Conservation (phyloP, 1,140 invertebrate genomes). For the Drosophila mojavensis region DNA sequence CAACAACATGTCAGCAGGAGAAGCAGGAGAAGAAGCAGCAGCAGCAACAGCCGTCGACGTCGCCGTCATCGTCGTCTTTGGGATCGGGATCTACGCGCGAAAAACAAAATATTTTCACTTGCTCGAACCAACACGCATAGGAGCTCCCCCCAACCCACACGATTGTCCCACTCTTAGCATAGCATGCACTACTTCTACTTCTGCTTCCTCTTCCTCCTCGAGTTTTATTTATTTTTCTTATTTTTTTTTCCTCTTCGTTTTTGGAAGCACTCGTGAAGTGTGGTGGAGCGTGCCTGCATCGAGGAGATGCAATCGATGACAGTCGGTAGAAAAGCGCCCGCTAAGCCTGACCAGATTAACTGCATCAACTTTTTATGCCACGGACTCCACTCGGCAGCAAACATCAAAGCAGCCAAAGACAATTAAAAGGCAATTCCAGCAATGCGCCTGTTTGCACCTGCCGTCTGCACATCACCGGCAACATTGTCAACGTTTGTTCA, state of each 20-base stretch:
- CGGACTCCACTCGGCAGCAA: slow-evolving; percentile 11
- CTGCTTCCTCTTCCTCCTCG: background rate
- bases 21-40: background rate
- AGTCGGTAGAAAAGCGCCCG: slow-evolving; percentile 23
- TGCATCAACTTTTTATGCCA: slow-evolving; percentile 33
- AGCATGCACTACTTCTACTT: slow-evolving; percentile 2
- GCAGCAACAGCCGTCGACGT: background rate
- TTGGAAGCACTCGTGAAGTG: background rate
- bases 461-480: slow-evolving; percentile 61
- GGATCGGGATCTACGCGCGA: slow-evolving; percentile 30
- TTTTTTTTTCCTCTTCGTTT: background rate
- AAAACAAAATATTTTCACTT: slow-evolving; percentile 59
- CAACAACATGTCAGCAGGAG: slow-evolving; percentile 30
- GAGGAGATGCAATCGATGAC: slow-evolving; percentile 22
- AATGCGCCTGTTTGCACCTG: slow-evolving; percentile 72
- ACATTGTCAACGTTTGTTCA: slow-evolving; percentile 49
- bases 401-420: slow-evolving; percentile 47
- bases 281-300: slow-evolving; percentile 11
- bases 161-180: background rate
- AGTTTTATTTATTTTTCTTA: background rate
- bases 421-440: slow-evolving; percentile 72
- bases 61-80: background rate
- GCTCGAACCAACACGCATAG: slow-evolving; percentile 1
- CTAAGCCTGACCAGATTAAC: slow-evolving; percentile 47
- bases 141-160: no score